Evolutionary conservation across 2,797 vertebrate species (phyloP).

Genomic region (Peromyscus aztecus): DNA sequence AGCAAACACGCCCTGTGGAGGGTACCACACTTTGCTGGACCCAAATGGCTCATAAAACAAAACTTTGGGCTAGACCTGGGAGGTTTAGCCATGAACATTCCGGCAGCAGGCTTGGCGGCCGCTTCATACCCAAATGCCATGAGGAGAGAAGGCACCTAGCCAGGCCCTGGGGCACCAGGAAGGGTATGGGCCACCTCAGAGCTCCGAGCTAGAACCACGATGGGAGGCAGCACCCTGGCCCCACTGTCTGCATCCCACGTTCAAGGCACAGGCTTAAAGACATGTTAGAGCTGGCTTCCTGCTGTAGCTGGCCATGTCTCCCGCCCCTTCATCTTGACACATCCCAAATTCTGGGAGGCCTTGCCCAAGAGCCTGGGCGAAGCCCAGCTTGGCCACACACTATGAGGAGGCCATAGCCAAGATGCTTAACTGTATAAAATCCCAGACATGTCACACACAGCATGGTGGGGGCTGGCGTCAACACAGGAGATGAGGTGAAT

Average conservation of each 20-base stretch:
- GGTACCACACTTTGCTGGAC: not conserved
- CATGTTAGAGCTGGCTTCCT: not conserved
- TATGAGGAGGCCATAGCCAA: not conserved
- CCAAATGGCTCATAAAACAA: not conserved
- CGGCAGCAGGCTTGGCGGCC: not conserved
- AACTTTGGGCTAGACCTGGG: slow-evolving; percentile 37
- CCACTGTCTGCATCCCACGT: not conserved
- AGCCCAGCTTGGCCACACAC: not conserved
- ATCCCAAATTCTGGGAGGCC: not conserved
- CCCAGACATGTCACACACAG: not conserved
- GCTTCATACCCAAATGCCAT: not conserved
- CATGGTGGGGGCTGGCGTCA: not conserved
- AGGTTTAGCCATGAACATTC: slow-evolving; percentile 59
- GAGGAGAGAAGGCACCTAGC: not conserved
- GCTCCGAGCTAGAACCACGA: not conserved
- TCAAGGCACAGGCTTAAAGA: not conserved
- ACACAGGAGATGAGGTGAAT: not conserved
- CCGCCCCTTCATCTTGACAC: not conserved
- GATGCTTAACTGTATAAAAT: not conserved
- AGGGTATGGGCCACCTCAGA: not conserved
- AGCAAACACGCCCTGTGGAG: not conserved
- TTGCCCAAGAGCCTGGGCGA: not conserved
- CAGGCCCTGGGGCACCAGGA: not conserved
- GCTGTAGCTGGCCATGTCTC: not conserved
- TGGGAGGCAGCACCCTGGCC: not conserved